Evolutionary conservation across 2,113 vertebrate genomes (phyloP), one percentile per base, ranked within the genome.

Genomic region (Solenodon paradoxus): DNA sequence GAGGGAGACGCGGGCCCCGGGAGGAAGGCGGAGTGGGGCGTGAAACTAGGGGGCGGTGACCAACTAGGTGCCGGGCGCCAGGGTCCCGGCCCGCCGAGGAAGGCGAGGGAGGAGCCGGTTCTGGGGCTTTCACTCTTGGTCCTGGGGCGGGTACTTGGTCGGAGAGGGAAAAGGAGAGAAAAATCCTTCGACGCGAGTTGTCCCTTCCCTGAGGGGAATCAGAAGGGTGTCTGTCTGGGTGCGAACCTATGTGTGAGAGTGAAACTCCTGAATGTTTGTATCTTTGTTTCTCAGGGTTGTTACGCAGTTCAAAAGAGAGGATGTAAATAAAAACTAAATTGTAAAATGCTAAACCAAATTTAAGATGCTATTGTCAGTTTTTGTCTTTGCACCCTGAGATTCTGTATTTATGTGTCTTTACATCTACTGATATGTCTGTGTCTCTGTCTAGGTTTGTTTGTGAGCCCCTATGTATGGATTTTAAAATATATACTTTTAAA

Each of bases 401-500:
- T 38, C 72, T 61, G 88, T 94, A 68, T 94, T 89, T 93, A 20
- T 79, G 87, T 94, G 96, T 89, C 78, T 93, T 96, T 42, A 49
- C 74, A 91, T 90, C 59, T 40, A 71, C 71, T 80, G 94, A 78
- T 87, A 28, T 96, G 30, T 63, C 82, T 75, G 19, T 95, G 42
- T 90, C 20, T 72, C 22, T 80, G 32, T 84, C 45, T 68, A 72
- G 94, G 71, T 88, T 92, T 96, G 90, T 94, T 55, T 93, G 45
- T 49, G 66, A 84, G 83, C 81, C 66, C 74, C 63, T 87, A 66
- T 89, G 78, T 86, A 89, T 92, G 69, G 77, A 84, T 92, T 97
- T 95, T 95, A 81, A 97, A 91, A 96, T 90, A 86, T 10, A 55
- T 74, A 83, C 64, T 32, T 93, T 95, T 55, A 45, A 85, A 95